Percentiles rank a stretch among this genome's conserved stretches.
Conservation (phyloP, 2,113 vertebrate species). For the Trichechus manatus region DNA sequence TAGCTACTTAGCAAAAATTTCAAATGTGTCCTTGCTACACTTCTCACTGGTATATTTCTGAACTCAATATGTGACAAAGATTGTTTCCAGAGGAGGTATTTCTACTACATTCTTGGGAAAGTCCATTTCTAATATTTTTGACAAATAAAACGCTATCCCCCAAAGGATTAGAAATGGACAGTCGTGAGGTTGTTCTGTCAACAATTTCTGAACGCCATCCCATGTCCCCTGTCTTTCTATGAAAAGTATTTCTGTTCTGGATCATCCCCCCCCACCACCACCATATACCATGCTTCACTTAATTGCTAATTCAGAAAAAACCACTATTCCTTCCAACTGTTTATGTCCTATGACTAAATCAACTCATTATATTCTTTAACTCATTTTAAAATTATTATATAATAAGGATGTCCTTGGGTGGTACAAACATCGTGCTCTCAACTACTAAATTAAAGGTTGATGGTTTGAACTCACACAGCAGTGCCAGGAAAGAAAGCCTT, state of each 20-base stretch:
- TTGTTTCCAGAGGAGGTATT: not conserved
- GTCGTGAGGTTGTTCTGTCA: not conserved
- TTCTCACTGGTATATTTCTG: not conserved
- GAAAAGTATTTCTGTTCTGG: not conserved
- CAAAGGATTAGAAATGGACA: not conserved
- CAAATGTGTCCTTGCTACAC: not conserved
- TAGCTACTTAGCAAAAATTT: not conserved
- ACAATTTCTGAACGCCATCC: not conserved
- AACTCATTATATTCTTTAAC: not conserved
- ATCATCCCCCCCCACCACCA: not conserved
- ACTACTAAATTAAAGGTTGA: too few relatives aligned
- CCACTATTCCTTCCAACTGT: not conserved
- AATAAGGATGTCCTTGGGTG: not conserved
- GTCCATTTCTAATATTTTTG: conserved; percentile 37
- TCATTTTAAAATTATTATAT: not conserved
- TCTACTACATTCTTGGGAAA: not conserved
- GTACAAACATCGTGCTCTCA: not conserved
- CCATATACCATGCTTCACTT: not conserved
- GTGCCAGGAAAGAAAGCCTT: not conserved
- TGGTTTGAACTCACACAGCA: not conserved
- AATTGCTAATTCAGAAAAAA: not conserved
- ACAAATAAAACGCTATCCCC: not conserved
- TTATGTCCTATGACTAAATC: not conserved
- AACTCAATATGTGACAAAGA: not conserved
- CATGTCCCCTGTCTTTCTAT: not conserved